Conservation (phyloP, 2,888 invertebrate genomes). For the Himalopsyche japonica region DNA sequence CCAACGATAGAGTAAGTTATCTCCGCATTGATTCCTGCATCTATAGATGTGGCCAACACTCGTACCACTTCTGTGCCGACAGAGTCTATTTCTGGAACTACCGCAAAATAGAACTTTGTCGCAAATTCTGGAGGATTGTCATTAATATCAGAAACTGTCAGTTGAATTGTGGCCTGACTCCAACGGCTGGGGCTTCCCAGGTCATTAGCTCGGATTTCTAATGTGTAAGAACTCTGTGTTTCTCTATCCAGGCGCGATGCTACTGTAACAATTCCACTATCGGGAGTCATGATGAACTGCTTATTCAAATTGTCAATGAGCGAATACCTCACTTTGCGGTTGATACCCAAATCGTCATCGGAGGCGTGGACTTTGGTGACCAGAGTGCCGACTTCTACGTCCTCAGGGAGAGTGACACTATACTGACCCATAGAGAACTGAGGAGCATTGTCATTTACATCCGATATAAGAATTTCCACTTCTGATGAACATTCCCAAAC, state of each 20-base stretch:
- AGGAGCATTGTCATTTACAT: constrained; percentile 88
- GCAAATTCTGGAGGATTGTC: constrained; percentile 97
- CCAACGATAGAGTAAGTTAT: constrained; percentile 85
- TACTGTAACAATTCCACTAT: constrained; percentile 85
- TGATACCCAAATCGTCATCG: constrained; percentile 76
- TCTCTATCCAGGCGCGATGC: constrained; percentile 86
- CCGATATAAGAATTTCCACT: constrained; percentile 73
- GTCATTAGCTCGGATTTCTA: constrained; percentile 83
- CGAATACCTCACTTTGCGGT: constrained; percentile 82
- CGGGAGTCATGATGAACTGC: constrained; percentile 78
- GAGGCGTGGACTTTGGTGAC: constrained; percentile 85
- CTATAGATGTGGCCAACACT: constrained; percentile 89
- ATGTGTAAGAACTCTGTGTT: constrained; percentile 79
- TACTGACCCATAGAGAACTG: constrained; percentile 73
- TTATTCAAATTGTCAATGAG: constrained; percentile 65
- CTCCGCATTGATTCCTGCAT: constrained; percentile 91
- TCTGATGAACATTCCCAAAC: constrained; percentile 81
- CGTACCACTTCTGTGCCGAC: constrained; percentile 80
- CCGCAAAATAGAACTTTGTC: constrained; percentile 75
- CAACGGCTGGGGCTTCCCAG: constrained; percentile 76
- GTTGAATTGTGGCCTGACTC: constrained; percentile 69
- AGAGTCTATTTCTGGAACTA: constrained; percentile 76
- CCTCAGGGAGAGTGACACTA: constrained; percentile 82
- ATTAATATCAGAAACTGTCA: constrained; percentile 89
- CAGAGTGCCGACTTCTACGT: constrained; percentile 84